Conservation (phyloP, 2,888 invertebrate genomes). For the Minunthozetes semirufus region DNA sequence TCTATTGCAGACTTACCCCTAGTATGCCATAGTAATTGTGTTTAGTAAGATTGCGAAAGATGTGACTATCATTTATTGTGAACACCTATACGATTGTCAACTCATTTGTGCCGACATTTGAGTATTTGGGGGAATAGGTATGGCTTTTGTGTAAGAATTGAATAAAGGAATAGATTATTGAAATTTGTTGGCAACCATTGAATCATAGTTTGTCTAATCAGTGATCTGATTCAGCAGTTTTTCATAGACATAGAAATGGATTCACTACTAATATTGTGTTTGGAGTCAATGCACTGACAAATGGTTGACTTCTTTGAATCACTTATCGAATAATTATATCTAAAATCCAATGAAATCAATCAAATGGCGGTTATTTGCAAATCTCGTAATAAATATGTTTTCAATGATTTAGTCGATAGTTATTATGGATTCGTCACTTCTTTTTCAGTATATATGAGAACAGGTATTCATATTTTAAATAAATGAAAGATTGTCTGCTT, state of each 20-base stretch:
- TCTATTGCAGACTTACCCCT: too few species aligned
- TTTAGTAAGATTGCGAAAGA: too few species aligned
- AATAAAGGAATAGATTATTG: neutral
- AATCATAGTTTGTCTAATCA: conserved; percentile 27
- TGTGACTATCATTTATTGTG: too few species aligned
- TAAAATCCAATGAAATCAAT: neutral
- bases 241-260: neutral
- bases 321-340: neutral
- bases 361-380: neutral
- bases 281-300: conserved; percentile 19
- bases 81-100: too few species aligned
- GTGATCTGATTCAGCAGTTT: conserved; percentile 27
- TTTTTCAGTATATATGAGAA: neutral
- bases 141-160: neutral
- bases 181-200: neutral
- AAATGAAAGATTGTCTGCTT: neutral
- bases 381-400: neutral
- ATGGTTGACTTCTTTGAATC: neutral
- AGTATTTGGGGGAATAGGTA: too few species aligned
- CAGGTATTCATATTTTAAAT: conserved; percentile 4
- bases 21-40: too few species aligned
- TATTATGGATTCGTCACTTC: too few species aligned
- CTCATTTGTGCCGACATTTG: too few species aligned
- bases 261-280: neutral
- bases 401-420: too few species aligned